phyloP scores from a whole-genome alignment of 2,113 vertebrate genomes.

The Lasiurus borealis region DNA sequence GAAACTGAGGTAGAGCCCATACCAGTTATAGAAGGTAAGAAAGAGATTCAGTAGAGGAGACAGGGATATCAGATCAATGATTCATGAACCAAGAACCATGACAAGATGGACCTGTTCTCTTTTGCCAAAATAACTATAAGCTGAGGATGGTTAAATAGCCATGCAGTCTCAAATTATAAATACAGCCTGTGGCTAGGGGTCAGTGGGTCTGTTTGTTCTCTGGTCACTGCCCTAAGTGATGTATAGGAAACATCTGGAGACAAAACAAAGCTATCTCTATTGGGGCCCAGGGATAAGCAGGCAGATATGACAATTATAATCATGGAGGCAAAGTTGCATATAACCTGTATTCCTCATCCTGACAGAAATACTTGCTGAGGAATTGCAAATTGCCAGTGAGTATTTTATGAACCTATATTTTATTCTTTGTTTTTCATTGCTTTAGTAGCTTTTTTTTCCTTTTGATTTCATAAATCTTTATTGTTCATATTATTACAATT shows the following conservation, averaged over 20 bases:
- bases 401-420: neutral
- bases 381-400: neutral
- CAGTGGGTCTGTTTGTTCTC: neutral
- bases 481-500: too few relatives aligned
- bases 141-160: too few relatives aligned
- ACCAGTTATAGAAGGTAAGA: neutral
- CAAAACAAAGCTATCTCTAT: neutral
- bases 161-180: neutral
- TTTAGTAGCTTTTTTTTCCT: neutral
- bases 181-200: neutral
- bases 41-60: neutral
- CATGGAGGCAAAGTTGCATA: neutral
- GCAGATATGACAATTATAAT: neutral
- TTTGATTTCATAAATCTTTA: too few relatives aligned
- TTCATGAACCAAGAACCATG: neutral
- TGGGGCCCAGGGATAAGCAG: neutral
- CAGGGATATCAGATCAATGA: too few relatives aligned
- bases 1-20: neutral
- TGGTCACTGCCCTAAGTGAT: neutral
- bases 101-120: neutral
- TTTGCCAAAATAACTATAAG: neutral
- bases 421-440: neutral
- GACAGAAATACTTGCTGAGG: neutral
- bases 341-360: neutral
- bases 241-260: conserved; percentile 25